Evolutionary conservation across 2,888 invertebrate genomes (phyloP), one percentile per base, ranked within the genome.

Genomic region (Micropterix aruncella): DNA sequence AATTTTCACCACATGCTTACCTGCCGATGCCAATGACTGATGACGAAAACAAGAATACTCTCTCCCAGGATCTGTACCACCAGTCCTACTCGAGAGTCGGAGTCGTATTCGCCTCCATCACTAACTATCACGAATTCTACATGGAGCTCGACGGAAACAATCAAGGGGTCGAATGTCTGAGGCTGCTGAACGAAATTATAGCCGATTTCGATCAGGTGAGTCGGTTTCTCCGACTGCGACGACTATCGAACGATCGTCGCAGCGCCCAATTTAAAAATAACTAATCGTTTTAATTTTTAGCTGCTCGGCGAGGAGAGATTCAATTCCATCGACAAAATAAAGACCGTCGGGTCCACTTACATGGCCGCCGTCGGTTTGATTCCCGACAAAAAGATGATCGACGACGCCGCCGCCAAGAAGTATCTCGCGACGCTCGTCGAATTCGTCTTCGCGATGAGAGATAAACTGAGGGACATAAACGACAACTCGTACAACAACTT

Each of bases 81-180:
- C 91, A 92, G 67, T 87, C 88, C 63, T 93, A 93, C 69, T 81
- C 81, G 53, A 80, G 87, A 56, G 90, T 91, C 43, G 92, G 91
- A 41, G 91, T 93, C 18, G 83, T 91, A 53, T 93, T 93, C 66
- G 91, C 89, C 18, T 89, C 89, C 48, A 89, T 93, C 59, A 90
- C 92, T 55, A 93, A 92, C 70, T 93, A 91, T 67, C 87, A 89
- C 65, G 92, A 93, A 66, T 91, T 92, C 70, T 92, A 92, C 66
- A 88, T 86, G 60, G 92, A 92, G 70, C 73, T 92, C 51, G 90
- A 90, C 61, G 90, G 89, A 15, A 91, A 90, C 61, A 90, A 90
- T 66, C 90, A 91, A 65, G 91, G 91, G 2, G 80, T 90, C 57
- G 92, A 92, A 65, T 92, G 91, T 60, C 70, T 93, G 45, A 66